phyloP scores from a whole-genome alignment of 2,888 invertebrate genomes.

The Eudemis profundana region DNA sequence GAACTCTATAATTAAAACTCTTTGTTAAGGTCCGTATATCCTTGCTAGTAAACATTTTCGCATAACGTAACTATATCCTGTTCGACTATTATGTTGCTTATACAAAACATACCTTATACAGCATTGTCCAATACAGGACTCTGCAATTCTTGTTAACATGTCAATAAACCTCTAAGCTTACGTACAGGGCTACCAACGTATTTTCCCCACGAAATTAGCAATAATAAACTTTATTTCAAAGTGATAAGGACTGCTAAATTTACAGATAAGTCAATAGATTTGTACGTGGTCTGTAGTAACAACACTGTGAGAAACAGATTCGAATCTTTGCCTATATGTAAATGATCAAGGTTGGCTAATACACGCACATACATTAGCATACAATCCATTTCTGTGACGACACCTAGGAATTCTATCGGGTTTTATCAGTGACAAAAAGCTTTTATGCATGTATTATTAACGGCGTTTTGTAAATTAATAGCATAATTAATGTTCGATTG shows the following conservation, averaged over 20 bases:
- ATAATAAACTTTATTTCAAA: neutral
- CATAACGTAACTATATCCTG: neutral
- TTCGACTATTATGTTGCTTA: neutral
- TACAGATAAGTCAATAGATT: neutral
- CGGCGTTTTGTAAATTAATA: constrained; percentile 11
- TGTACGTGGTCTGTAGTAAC: constrained; percentile 5
- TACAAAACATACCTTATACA: neutral
- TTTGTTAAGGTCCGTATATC: no score
- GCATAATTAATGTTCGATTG: constrained; percentile 7
- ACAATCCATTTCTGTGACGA: constrained; percentile 70
- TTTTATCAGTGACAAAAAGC: constrained; percentile 41
- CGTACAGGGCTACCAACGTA: neutral
- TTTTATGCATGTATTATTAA: constrained; percentile 17
- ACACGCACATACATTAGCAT: constrained; percentile 62
- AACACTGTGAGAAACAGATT: constrained; percentile 49
- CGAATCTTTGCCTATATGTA: constrained; percentile 61
- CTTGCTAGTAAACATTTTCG: no score
- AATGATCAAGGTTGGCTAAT: constrained; percentile 51
- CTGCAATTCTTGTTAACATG: constrained; percentile 11
- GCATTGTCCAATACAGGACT: neutral
- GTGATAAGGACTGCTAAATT: neutral
- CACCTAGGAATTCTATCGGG: constrained; percentile 55
- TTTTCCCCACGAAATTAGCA: neutral
- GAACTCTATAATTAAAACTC: no score
- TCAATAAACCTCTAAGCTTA: constrained; percentile 28